Evolutionary conservation across 2,888 invertebrate genomes (phyloP).

Genomic region (Lumbricus terrestris): DNA sequence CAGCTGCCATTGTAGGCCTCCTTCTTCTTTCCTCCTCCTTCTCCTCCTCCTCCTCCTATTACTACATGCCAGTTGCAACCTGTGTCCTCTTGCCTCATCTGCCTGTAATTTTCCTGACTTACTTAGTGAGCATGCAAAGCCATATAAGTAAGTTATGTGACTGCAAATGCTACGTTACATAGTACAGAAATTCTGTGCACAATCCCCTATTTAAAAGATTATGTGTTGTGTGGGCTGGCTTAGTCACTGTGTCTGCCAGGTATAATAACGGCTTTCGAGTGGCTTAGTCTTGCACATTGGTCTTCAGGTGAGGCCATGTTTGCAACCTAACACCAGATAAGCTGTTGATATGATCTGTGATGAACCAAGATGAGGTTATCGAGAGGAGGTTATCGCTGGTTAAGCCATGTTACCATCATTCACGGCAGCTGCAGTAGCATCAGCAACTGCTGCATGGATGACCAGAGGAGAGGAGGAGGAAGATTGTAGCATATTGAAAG

Average conservation of each 20-base stretch:
- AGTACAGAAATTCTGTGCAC: not conserved
- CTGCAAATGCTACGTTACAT: not conserved
- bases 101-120: not conserved
- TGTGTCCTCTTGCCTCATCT: not conserved
- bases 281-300: slow-evolving; percentile 3
- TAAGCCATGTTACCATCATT: not conserved
- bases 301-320: not conserved
- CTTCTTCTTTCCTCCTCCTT: too few species aligned
- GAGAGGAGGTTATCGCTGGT: not conserved
- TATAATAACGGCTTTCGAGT: not conserved
- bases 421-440: too few species aligned
- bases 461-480: not conserved
- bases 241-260: not conserved
- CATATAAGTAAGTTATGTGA: not conserved
- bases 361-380: too few species aligned
- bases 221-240: not conserved
- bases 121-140: too few species aligned
- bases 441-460: not conserved
- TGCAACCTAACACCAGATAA: not conserved
- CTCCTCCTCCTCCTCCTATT: not conserved
- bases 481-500: not conserved
- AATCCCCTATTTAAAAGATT: not conserved
- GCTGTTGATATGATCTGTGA: not conserved
- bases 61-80: not conserved
- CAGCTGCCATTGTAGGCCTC: not conserved